These are phyloP conservation scores for Lepus americanus DNA, from an alignment of 2,113 vertebrate genomes.

Conservation along the genomic window DNA sequence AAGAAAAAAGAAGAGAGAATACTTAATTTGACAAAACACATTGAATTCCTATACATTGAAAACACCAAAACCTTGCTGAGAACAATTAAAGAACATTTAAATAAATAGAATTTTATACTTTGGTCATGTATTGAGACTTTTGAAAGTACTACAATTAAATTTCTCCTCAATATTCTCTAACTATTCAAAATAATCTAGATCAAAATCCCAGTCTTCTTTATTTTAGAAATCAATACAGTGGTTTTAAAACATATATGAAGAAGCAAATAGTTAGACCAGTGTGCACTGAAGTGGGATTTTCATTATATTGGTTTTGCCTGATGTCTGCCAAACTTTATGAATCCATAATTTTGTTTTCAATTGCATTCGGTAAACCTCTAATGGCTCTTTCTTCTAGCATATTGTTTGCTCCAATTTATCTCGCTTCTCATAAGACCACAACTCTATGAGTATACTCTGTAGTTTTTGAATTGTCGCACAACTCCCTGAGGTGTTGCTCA, in stretches of 20 bases:
- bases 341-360: not conserved
- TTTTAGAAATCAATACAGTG: not conserved
- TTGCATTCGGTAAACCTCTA: not conserved
- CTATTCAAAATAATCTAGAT: not conserved
- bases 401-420: not conserved
- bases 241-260: not conserved
- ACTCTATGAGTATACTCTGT: not conserved
- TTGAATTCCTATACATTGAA: not conserved
- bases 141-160: not conserved
- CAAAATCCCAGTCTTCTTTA: not conserved
- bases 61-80: not conserved
- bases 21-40: not conserved
- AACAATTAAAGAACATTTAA: slow-evolving; percentile 7
- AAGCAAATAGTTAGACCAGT: not conserved
- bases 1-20: not conserved
- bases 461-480: not conserved
- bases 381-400: slow-evolving; percentile 1
- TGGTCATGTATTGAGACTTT: not conserved
- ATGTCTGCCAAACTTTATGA: not conserved
- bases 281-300: not conserved
- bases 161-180: not conserved
- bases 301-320: not conserved
- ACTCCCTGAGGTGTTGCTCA: not conserved
- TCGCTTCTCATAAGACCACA: not conserved
- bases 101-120: not conserved